Conservation (phyloP, 2,113 vertebrate species). For the Malaclemys terrapin region DNA sequence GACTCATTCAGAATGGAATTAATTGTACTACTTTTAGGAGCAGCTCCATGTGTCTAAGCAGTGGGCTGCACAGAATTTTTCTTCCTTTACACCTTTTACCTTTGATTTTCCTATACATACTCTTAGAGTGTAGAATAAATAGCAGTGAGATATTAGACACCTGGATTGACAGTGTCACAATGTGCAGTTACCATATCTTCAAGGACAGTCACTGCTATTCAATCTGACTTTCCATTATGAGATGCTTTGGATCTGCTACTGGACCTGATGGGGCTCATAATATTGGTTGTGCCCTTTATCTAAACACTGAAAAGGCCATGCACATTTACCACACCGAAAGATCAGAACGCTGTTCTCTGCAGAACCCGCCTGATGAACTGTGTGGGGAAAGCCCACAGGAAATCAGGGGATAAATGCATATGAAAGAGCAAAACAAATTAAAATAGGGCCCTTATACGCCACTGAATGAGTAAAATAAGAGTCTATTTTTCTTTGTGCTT, state of each 20-base stretch:
- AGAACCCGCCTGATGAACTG: fast-evolving
- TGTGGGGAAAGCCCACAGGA: not conserved
- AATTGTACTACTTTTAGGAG: not conserved
- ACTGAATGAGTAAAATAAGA: not conserved
- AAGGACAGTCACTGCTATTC: not conserved
- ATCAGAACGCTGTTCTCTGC: fast-evolving
- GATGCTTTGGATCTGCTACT: not conserved
- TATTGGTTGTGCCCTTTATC: fast-evolving
- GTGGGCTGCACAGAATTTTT: fast-evolving
- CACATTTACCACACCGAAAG: not conserved
- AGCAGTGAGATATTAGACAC: not conserved
- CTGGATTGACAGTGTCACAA: not conserved
- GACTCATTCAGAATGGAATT: not conserved
- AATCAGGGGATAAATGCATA: fast-evolving
- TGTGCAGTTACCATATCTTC: not conserved
- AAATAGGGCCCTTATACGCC: not conserved
- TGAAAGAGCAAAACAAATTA: not conserved
- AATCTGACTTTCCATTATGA: not conserved
- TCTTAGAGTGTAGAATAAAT: not conserved
- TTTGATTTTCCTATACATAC: not conserved
- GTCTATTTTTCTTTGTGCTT: not conserved
- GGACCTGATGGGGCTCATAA: fast-evolving
- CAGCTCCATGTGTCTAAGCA: fast-evolving
- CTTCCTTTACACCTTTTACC: not conserved
- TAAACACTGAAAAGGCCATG: fast-evolving